These are phyloP conservation scores for Mythimna albipuncta DNA, from an alignment of 2,888 invertebrate genomes.

Conservation along the genomic window DNA sequence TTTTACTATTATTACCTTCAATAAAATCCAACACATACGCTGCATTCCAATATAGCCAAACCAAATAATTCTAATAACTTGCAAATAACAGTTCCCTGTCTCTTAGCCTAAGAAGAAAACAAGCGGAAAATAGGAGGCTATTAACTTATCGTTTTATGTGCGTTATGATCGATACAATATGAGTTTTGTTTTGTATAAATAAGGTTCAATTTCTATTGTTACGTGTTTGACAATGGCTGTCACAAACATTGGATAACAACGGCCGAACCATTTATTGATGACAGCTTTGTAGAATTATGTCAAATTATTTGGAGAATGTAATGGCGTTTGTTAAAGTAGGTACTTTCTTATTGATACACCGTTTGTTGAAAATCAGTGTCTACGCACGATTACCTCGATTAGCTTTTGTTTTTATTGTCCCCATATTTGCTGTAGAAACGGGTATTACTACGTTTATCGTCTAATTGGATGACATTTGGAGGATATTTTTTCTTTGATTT, in stretches of 20 bases:
- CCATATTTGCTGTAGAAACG: background rate
- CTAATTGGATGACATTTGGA: background rate
- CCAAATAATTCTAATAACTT: background rate
- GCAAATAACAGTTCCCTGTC: slow-evolving; percentile 16
- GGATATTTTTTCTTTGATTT: too few species aligned
- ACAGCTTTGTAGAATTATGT: slow-evolving; percentile 27
- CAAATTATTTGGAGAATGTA: slow-evolving; percentile 33
- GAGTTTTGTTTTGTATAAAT: slow-evolving; percentile 60
- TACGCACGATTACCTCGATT: background rate
- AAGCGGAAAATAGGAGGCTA: slow-evolving; percentile 68
- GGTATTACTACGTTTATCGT: background rate
- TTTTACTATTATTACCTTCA: slow-evolving; percentile 12
- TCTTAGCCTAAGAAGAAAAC: slow-evolving; percentile 66
- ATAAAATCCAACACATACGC: slow-evolving; percentile 22
- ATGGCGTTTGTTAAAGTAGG: slow-evolving; percentile 22
- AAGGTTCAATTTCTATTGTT: slow-evolving; percentile 62
- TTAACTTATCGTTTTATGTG: slow-evolving; percentile 71
- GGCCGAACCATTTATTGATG: slow-evolving; percentile 28
- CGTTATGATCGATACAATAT: slow-evolving; percentile 68
- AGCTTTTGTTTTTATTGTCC: slow-evolving; percentile 13
- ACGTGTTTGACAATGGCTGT: slow-evolving; percentile 56
- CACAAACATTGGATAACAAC: slow-evolving; percentile 42
- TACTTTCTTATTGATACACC: slow-evolving; percentile 11
- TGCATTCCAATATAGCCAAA: slow-evolving; percentile 6
- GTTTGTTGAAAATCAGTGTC: slow-evolving; percentile 27